Conservation (phyloP, 2,888 invertebrate genomes). For the Fragum sueziense region DNA sequence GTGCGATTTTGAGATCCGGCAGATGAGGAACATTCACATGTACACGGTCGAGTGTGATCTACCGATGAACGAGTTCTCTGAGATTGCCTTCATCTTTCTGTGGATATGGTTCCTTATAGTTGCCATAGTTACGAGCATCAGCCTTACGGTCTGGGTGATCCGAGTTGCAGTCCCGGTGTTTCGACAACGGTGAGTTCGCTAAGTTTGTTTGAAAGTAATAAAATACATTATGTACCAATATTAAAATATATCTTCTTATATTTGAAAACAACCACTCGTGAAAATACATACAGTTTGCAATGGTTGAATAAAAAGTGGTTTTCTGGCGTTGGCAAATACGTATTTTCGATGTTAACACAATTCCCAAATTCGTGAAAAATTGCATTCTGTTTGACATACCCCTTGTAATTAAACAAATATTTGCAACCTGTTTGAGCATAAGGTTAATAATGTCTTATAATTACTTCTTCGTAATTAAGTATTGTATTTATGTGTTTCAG, state of each 20-base stretch:
- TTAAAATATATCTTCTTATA: background rate
- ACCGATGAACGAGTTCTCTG: constrained; percentile 42
- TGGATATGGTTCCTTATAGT: constrained; percentile 59
- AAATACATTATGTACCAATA: background rate
- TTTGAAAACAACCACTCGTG: background rate
- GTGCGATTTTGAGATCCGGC: constrained; percentile 34
- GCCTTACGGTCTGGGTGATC: constrained; percentile 39
- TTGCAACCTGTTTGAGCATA: too few species aligned
- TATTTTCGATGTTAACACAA: too few species aligned
- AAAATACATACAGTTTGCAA: background rate
- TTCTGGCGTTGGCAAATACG: background rate
- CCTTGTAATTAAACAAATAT: too few species aligned
- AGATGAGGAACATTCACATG: constrained; percentile 16
- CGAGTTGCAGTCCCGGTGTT: constrained; percentile 38
- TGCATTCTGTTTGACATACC: too few species aligned
- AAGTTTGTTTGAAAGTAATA: background rate
- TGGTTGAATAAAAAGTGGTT: background rate
- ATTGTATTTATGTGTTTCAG: too few species aligned
- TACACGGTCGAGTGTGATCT: constrained; percentile 44
- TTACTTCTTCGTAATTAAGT: too few species aligned
- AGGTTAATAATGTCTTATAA: too few species aligned
- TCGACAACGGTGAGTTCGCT: constrained; percentile 53
- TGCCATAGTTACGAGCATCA: constrained; percentile 43
- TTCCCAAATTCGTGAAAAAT: too few species aligned
- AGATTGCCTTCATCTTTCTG: constrained; percentile 46